Base-by-base conservation (phyloP, 2,888 invertebrate species). In the Nymphalis urticae region DNA sequence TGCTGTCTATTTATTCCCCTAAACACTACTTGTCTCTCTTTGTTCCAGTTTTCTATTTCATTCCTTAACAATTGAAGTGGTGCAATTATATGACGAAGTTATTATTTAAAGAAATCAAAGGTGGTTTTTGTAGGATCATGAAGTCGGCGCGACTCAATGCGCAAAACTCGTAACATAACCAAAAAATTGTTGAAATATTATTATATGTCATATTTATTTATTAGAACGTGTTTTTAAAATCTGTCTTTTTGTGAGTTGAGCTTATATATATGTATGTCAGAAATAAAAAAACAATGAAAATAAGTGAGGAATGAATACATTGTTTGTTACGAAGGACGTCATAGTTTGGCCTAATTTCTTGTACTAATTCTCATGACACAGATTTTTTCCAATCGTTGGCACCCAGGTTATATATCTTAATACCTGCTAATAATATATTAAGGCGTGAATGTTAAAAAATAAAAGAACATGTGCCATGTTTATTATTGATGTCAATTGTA, bases 91-190 rank as follows among this genome's bases (percentile, higher is more conserved):
- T 17, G 21, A 17, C 48, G n/a, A 64, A 60, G 50, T 48, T 67
- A 24, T 24, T 66, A 51, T 64, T 48, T 54, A 65, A 70, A 70
- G 48, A 70, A 50, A 74, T 70, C 73, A 73, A 79, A 83, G 79
- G 82, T 84, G 85, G 79, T 85, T 80, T 82, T 80, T 81, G 76
- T 78, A 78, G 78, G 80, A 76, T 75, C 76, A 81, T 76, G 80
- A 83, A 84, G 85, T 79, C 88, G 85, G 87, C 91, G 90, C 91
- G 86, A 81, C 83, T 81, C 85, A 85, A 88, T 92, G 92, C 92
- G 92, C 92, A 92, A 88, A 88, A 85, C 87, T 83, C 83, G 80
- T 80, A 78, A 84, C 63, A 70, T 66, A 54, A 69, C 66, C 36
- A 68, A 72, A 73, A 72, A 68, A 68, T 72, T 47, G 67, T 59